Conservation (phyloP, 2,888 invertebrate genomes). For the Callyntrura sp. region DNA sequence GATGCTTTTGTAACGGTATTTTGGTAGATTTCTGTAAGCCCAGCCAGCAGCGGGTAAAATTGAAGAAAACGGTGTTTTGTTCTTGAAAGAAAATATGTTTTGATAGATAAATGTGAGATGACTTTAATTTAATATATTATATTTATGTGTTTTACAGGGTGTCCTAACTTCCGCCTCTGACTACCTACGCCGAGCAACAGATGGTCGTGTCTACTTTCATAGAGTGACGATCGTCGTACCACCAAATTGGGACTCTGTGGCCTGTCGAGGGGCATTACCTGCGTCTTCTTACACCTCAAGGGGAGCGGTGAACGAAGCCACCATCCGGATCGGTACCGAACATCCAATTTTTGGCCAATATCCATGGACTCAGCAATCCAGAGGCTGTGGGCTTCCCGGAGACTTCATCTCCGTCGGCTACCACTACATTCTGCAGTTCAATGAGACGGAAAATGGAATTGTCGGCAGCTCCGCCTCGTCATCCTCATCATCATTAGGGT, state of each 20-base stretch:
- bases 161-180: constrained; percentile 87
- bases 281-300: constrained; percentile 86
- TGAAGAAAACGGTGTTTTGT: background rate
- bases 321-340: constrained; percentile 87
- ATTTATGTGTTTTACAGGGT: constrained; percentile 86
- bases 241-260: constrained; percentile 86
- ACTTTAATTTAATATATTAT: constrained; percentile 71
- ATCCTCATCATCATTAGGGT: constrained; percentile 62
- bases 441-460: constrained; percentile 83
- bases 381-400: constrained; percentile 88
- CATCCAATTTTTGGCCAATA: constrained; percentile 87
- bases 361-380: constrained; percentile 88
- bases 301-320: constrained; percentile 86
- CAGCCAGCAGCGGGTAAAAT: constrained; percentile 4
- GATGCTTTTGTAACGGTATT: constrained; percentile 1
- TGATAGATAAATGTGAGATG: constrained; percentile 40
- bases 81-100: constrained; percentile 1
- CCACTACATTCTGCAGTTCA: constrained; percentile 83
- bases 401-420: constrained; percentile 87
- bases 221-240: constrained; percentile 88
- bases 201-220: constrained; percentile 88
- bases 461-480: constrained; percentile 73
- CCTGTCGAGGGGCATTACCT: constrained; percentile 83
- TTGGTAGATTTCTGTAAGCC: constrained; percentile 1
- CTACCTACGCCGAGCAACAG: constrained; percentile 87